Evolutionary conservation across 2,797 vertebrate genomes (phyloP).

Genomic region (Ceyx erithaca): DNA sequence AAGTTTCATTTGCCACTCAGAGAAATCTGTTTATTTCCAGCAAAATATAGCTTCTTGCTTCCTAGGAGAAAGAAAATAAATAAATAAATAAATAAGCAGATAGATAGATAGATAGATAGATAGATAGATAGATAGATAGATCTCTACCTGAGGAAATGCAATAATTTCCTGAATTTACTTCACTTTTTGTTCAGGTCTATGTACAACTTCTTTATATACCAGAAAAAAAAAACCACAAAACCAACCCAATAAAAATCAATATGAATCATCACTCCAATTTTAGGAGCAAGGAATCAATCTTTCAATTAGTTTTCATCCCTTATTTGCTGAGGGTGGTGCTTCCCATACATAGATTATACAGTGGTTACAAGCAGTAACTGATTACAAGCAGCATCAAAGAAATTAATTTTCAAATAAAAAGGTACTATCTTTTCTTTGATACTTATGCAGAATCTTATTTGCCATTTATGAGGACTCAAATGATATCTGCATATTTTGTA

Average conservation of each 20-base stretch:
- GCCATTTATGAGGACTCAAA: not conserved
- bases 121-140: not conserved
- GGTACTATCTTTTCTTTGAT: not conserved
- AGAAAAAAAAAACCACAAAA: not conserved
- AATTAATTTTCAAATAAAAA: not conserved
- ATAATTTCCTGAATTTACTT: conserved; percentile 27
- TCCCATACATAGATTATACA: not conserved
- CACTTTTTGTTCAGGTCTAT: not conserved
- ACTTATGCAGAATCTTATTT: not conserved
- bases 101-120: not conserved
- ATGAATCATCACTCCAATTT: not conserved
- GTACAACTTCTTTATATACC: not conserved
- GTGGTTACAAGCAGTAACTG: no score
- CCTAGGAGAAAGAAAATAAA: not conserved
- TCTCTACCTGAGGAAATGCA: not conserved
- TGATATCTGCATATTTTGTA: not conserved
- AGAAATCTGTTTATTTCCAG: conserved; percentile 56
- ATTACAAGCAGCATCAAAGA: not conserved
- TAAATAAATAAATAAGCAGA: not conserved
- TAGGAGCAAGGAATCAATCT: not conserved
- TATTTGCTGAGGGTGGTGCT: not conserved
- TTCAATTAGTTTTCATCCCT: not conserved
- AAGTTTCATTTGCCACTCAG: conserved; percentile 71
- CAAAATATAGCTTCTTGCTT: conserved; percentile 35
- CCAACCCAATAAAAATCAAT: not conserved